Conservation (phyloP, 2,888 invertebrate genomes). For the Pelosia muscerda region DNA sequence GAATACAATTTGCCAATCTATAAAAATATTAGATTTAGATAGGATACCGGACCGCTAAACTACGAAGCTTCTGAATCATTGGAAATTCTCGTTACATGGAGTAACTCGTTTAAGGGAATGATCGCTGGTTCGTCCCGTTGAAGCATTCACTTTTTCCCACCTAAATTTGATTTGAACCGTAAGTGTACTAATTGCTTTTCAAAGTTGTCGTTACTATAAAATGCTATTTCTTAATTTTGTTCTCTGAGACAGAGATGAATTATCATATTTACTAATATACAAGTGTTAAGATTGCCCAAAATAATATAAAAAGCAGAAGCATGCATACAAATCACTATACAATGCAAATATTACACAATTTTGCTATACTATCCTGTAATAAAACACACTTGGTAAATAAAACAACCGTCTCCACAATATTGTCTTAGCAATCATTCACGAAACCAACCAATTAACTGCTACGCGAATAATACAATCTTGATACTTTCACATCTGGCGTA, state of each 20-base stretch:
- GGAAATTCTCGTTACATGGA: no score
- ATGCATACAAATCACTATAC: not conserved
- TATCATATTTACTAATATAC: not conserved
- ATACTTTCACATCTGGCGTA: constrained; percentile 20
- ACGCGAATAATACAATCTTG: constrained; percentile 18
- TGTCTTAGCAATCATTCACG: constrained; percentile 15
- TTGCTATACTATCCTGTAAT: not conserved
- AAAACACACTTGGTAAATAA: constrained; percentile 3
- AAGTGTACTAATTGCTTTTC: no score
- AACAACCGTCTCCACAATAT: not conserved
- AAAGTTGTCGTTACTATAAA: no score
- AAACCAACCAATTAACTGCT: constrained; percentile 17
- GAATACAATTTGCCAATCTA: no score
- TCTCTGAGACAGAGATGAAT: not conserved
- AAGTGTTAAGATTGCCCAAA: not conserved
- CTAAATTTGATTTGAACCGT: no score
- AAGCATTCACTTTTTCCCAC: no score
- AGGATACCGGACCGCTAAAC: no score
- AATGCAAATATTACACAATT: not conserved
- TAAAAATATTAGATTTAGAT: no score
- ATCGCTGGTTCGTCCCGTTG: no score
- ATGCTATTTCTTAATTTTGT: not conserved
- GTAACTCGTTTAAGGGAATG: no score
- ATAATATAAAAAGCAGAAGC: not conserved
- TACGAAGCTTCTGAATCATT: no score